Conservation (phyloP, 2,113 vertebrate species). For the Rhinolophus sinicus region DNA sequence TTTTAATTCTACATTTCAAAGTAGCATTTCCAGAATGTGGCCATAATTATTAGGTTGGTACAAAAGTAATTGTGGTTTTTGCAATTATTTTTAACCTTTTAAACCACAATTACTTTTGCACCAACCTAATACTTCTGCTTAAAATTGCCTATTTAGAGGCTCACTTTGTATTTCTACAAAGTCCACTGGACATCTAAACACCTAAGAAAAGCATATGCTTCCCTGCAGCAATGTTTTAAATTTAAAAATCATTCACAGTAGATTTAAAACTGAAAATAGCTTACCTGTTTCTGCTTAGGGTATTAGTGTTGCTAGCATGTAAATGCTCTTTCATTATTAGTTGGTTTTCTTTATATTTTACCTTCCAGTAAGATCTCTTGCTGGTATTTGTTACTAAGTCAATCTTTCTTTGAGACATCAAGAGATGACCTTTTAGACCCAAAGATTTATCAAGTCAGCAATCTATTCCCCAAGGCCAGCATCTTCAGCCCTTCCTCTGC, state of each 20-base stretch:
- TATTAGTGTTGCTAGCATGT: constrained; percentile 53
- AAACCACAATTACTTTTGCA: no score
- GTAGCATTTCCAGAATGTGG: constrained; percentile 9
- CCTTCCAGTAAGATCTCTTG: constrained; percentile 75
- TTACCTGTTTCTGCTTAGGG: not conserved
- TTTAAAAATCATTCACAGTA: constrained; percentile 50
- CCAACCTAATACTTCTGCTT: constrained; percentile 3
- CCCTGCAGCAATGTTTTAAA: not conserved
- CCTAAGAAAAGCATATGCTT: not conserved
- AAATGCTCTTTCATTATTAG: constrained; percentile 71
- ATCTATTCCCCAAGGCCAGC: constrained; percentile 85
- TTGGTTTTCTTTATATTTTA: constrained; percentile 70
- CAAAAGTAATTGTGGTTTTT: no score
- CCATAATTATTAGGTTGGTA: not conserved
- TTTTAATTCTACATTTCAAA: constrained; percentile 10
- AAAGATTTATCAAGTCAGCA: constrained; percentile 90
- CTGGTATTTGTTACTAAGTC: constrained; percentile 85
- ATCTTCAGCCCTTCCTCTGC: constrained; percentile 86
- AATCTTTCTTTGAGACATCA: constrained; percentile 88
- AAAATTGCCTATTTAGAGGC: not conserved
- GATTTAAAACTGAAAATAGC: not conserved
- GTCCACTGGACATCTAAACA: rapidly evolving
- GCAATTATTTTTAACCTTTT: no score
- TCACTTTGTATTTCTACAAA: constrained; percentile 52
- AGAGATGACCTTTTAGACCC: constrained; percentile 88